Percentiles rank a stretch among this genome's conserved stretches.
Evolutionary conservation across 2,113 vertebrate species (phyloP).

Genomic region (Pseudopipra pipra): DNA sequence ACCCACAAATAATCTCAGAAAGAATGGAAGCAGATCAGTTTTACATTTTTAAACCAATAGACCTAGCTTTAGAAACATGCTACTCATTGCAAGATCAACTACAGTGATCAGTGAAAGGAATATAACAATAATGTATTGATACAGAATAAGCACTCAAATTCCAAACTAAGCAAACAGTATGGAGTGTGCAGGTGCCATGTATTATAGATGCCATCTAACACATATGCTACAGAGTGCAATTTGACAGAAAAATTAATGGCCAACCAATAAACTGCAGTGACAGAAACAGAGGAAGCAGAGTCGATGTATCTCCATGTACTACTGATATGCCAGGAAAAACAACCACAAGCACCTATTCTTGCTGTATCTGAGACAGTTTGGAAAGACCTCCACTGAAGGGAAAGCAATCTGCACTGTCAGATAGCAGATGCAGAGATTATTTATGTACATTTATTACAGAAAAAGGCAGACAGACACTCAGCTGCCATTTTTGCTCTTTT

Average conservation of each 20-base stretch:
- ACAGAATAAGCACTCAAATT: not conserved
- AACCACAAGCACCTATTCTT: not conserved
- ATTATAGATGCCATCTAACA: not conserved
- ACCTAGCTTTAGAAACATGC: not conserved
- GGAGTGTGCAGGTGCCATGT: not conserved
- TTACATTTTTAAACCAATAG: not conserved
- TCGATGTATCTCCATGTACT: not conserved
- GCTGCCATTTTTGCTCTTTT: not conserved
- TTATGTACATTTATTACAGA: not conserved
- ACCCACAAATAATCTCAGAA: not conserved
- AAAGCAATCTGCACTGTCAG: not conserved
- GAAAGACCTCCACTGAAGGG: not conserved
- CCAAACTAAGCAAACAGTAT: not conserved
- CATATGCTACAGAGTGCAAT: not conserved
- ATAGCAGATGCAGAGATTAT: slow-evolving; percentile 6
- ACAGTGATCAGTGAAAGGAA: not conserved
- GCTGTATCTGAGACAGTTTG: not conserved
- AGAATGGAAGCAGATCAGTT: not conserved
- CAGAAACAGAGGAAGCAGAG: slow-evolving; percentile 15
- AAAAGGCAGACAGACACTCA: not conserved
- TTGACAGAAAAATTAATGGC: slow-evolving; percentile 32
- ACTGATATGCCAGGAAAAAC: not conserved
- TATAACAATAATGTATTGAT: not conserved
- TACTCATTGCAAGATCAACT: not conserved
- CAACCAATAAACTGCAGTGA: not conserved